Evolutionary conservation across 1,140 invertebrate genomes (phyloP), one percentile per base, ranked within the genome.

Genomic region (Drosophila hydei): DNA sequence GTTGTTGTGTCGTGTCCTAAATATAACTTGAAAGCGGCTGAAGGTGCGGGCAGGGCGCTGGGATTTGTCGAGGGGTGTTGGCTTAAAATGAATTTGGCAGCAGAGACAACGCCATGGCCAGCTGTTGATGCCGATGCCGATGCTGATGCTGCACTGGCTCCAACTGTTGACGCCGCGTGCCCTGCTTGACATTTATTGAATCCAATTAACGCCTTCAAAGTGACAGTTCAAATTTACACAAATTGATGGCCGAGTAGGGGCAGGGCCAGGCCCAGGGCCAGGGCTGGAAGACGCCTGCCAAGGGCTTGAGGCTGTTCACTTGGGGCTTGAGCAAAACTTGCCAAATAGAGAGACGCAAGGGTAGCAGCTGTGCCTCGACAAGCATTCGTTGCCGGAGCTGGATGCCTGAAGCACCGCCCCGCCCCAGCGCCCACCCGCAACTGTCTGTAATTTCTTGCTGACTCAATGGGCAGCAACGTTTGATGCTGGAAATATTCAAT

Each of bases 151-250:
- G 38, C 54, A 50, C 45, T 14, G 16, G 23, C 55, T 33, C 61
- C 30, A 50, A 52, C 48, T 52, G 62, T 38, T 68, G 63, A 59
- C 23, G 64, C 25, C 19, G 42, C 27, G 51, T 30, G n/a, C 33
- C n/a, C 36, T 23, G 27, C 25, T 36, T 75, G 59, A 60, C 75
- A 76, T 79, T 79, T 79, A 78, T 76, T 88, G 72, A 87, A 87
- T 87, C 81, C 81, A 87, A 87, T 87, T 87, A 87, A 87, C 83
- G 81, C 81, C 83, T 87, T 87, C 78, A 87, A 87, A 87, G 81
- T 87, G 81, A 87, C 81, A 87, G 77, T 88, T 87, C 81, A 87
- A 87, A 87, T 87, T 87, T 88, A 88, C 81, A 87, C 81, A 87
- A 81, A 88, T 85, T 87, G 81, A 80, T 75, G 71, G 23, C 38